Evolutionary conservation across 2,888 invertebrate genomes (phyloP), one percentile per base, ranked within the genome.

Genomic region (Scaptomyza parva): DNA sequence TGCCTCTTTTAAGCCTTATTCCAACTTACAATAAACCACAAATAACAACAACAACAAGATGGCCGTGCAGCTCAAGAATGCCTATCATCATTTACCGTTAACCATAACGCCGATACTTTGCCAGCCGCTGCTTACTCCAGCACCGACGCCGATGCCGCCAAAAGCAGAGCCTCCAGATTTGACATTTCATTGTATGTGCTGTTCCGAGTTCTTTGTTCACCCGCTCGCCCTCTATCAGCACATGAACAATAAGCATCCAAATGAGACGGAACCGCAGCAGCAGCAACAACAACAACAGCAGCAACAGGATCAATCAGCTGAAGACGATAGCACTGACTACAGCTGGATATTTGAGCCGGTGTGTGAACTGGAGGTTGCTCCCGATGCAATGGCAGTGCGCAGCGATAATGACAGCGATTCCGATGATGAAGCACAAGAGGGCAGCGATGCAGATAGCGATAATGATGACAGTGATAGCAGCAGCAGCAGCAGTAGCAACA

Each of bases 141-240:
- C 78, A 5, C 66, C 81, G 12, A 70, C 74, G 53, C 72, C 79
- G 11, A 70, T 71, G 57, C 73, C 85, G 1, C 75, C 73, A 1
- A 74, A 70, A 37, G 70, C 86, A 7, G 78, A 75, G 61, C 87
- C 88, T n/a, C 91, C 91, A 9, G 91, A 92, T 40, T 70, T 92
- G 20, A 92, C 92, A 44, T 92, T 92, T 67, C 91, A 91, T 48
- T 92, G 91, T 62, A 92, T 91, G 86, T 90, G 91, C 66, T 92
- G 92, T 59, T 71, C 88, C 2, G 89, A 90, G 52, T 89, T 82
- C 45, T 92, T 91, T 54, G 88, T 90, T 28, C 89, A 90, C 75
- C 92, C 92, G 0, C 76, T 89, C 61, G 71, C 86, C 7, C 68
- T 92, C 30, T 91, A 90, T 50, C 90, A 90, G 51, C 92, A 92